These are phyloP conservation scores for Actenoides hombroni DNA, from an alignment of 2,113 vertebrate genomes.

Conservation along the genomic window DNA sequence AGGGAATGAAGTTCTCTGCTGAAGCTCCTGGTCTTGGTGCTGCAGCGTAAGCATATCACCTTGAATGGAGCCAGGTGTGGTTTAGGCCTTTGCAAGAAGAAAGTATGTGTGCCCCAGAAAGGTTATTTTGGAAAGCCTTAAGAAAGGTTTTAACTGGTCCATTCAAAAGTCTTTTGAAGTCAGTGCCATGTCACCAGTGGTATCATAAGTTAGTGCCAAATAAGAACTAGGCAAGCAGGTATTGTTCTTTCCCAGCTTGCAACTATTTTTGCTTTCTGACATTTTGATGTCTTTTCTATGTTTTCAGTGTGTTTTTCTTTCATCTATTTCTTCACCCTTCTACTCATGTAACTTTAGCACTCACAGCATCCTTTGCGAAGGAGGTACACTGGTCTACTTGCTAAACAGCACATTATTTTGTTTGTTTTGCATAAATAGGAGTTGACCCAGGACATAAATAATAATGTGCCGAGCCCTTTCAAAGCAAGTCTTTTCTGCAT, in stretches of 20 bases:
- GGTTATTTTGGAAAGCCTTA: background rate
- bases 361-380: background rate
- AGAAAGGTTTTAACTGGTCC: background rate
- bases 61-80: background rate
- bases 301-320: background rate
- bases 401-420: background rate
- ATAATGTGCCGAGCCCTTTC: background rate
- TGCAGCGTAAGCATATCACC: background rate
- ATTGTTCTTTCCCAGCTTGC: background rate
- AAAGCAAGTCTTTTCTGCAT: background rate
- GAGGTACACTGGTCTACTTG: background rate
- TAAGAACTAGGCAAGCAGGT: background rate
- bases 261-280: background rate
- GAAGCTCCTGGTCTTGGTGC: background rate
- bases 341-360: background rate
- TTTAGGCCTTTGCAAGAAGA: background rate
- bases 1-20: background rate
- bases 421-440: background rate
- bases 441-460: background rate
- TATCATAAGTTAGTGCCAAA: background rate
- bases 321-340: background rate
- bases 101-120: background rate
- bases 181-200: fast-evolving
- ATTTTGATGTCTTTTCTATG: background rate
- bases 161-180: background rate